Evolutionary conservation across 2,888 invertebrate species (phyloP), one percentile per base, ranked within the genome.

Genomic region (Apamea sordens): DNA sequence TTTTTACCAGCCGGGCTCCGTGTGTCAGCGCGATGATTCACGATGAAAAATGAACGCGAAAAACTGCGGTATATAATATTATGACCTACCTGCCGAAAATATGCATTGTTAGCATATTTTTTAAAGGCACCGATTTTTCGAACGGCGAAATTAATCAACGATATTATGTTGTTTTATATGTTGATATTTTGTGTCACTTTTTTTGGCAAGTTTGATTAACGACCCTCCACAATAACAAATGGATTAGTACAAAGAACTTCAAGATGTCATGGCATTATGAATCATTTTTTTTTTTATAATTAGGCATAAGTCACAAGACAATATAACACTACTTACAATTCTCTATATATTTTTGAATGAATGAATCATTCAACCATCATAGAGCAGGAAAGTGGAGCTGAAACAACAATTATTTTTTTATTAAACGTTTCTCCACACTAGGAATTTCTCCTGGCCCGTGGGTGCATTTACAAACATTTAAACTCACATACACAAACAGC

Each of bases 11-110:
- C 1, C 28, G 24, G 24, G 10, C n/a, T 2, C 28, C 21, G 24
- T 10, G 64, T 59, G 73, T 50, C 69, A 72, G 15, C 68, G 36
- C 8, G 28, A 61, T n/a, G 36, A 47, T 72, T 82, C 73, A 56
- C 36, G 53, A 76, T 83, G 79, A 82, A 72, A 72, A 82, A 82
- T 82, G 47, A 76, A 85, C 41, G 72, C n/a, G 15, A 15, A 13
- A 21, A 69, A 64, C n/a, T 15, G 2, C 59, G 24, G 68, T 15
- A 72, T 72, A 74, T 74, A n/a, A n/a, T n/a, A n/a, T n/a, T n/a
- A 68, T 28, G 24, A 10, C 24, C 1, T 24, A 61, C 44, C 13
- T 13, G 72, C 61, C 7, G 11, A 59, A 32, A 32, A 32, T 32
- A 32, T 32, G 32, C 32, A 32, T 32, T 3, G 32, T 32, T 32